phyloP scores from a whole-genome alignment of 1,140 invertebrate genomes.

The Drosophila setifemur region DNA sequence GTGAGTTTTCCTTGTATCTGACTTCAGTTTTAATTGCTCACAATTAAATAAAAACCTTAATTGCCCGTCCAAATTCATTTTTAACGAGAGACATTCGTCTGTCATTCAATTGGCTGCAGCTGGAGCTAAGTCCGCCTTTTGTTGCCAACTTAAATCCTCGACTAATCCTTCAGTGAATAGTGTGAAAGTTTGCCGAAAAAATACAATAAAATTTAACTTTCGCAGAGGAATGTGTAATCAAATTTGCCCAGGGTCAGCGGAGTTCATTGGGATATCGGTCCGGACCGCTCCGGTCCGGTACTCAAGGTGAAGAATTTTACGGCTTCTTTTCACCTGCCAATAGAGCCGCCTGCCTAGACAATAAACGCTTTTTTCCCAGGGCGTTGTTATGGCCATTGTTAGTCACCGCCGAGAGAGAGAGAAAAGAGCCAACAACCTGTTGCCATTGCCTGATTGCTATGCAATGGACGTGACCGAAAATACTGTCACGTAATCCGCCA shows the following conservation, averaged over 20 bases:
- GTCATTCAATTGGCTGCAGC: constrained; percentile 26
- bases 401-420: neutral
- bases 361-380: constrained; percentile 19
- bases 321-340: constrained; percentile 1
- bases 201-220: neutral
- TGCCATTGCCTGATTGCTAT: constrained; percentile 47
- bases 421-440: constrained; percentile 32
- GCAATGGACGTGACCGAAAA: constrained; percentile 56
- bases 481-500: constrained; percentile 66
- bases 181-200: constrained; percentile 53
- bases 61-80: constrained; percentile 64
- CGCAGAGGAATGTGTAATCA: neutral
- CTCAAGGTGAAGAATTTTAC: constrained; percentile 13
- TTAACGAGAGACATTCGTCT: constrained; percentile 47
- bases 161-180: constrained; percentile 43
- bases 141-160: constrained; percentile 36
- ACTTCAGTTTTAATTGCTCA: constrained; percentile 72
- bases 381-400: constrained; percentile 28
- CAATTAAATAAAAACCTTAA: constrained; percentile 76
- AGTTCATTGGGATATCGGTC: no score
- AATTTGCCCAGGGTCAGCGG: constrained; percentile 10
- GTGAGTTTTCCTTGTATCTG: constrained; percentile 47
- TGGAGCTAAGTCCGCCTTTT: constrained; percentile 10
- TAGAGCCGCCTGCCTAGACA: no score
- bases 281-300: no score